Conservation (phyloP, 2,113 vertebrate genomes). For the Psophia crepitans region DNA sequence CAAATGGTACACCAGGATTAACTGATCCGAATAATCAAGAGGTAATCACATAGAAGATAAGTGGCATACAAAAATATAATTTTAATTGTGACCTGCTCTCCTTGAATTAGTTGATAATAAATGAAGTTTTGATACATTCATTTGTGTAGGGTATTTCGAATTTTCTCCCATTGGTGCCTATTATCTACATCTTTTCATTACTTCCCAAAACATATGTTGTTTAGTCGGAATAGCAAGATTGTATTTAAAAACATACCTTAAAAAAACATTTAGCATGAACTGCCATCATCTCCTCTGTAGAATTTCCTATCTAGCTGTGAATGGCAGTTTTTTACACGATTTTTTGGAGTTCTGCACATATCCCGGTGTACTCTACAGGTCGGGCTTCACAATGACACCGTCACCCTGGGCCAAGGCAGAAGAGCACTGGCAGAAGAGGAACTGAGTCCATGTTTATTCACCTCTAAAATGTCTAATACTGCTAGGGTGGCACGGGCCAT, state of each 20-base stretch:
- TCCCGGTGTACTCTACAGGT: not conserved
- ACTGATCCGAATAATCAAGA: constrained; percentile 13
- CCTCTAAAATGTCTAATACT: not conserved
- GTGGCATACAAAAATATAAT: not conserved
- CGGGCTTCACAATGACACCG: not conserved
- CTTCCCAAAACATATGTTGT: not conserved
- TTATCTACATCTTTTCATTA: not conserved
- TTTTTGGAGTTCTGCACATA: not conserved
- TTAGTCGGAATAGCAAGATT: not conserved
- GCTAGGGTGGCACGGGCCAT: not conserved
- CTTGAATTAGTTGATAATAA: not conserved
- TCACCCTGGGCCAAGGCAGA: not conserved
- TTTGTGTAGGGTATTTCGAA: not conserved
- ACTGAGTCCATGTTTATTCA: not conserved
- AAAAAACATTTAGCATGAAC: not conserved
- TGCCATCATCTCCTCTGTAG: not conserved
- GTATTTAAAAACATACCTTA: not conserved
- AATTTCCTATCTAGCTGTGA: not conserved
- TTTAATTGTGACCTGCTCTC: not conserved
- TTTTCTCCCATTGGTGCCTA: not conserved
- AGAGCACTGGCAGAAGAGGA: not conserved
- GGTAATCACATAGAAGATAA: not conserved
- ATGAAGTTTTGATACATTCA: not conserved
- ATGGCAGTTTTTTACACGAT: not conserved
- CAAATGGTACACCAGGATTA: constrained; percentile 3